These are phyloP conservation scores for Mactromeris polynyma DNA, from an alignment of 2,888 invertebrate species.

Conservation along the genomic window DNA sequence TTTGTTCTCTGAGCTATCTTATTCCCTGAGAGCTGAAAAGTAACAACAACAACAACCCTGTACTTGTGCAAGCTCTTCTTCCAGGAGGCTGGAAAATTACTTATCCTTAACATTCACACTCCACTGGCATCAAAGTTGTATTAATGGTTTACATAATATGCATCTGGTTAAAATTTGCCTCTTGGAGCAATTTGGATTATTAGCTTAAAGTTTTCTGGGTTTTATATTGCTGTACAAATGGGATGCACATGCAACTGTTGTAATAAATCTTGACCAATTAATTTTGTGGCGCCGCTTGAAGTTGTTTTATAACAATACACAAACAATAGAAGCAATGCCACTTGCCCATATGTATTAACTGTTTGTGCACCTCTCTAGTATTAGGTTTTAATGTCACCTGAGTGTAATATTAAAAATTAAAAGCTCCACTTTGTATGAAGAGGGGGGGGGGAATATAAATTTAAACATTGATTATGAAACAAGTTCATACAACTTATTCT, in stretches of 20 bases:
- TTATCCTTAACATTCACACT: conserved; percentile 9
- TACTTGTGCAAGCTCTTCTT: background rate
- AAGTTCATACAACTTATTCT: no score
- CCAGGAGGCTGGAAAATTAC: conserved; percentile 4
- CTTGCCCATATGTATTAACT: no score
- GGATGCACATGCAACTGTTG: background rate
- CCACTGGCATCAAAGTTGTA: background rate
- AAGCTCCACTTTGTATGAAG: no score
- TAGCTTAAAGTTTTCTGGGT: background rate
- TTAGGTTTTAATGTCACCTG: no score
- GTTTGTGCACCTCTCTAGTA: no score
- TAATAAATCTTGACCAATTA: no score
- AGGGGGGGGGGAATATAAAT: no score
- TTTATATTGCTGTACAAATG: background rate
- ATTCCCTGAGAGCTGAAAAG: background rate
- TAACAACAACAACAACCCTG: background rate
- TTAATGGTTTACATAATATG: conserved; percentile 33
- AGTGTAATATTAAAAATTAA: no score
- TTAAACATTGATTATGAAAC: no score
- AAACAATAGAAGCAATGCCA: no score
- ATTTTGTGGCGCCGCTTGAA: no score
- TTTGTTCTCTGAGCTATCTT: background rate
- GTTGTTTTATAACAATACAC: no score
- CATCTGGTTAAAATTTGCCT: conserved; percentile 37
- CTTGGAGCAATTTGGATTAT: conserved; percentile 3